These are phyloP conservation scores for Rhopalosiphum padi DNA, from an alignment of 1,140 invertebrate genomes.

Conservation along the genomic window DNA sequence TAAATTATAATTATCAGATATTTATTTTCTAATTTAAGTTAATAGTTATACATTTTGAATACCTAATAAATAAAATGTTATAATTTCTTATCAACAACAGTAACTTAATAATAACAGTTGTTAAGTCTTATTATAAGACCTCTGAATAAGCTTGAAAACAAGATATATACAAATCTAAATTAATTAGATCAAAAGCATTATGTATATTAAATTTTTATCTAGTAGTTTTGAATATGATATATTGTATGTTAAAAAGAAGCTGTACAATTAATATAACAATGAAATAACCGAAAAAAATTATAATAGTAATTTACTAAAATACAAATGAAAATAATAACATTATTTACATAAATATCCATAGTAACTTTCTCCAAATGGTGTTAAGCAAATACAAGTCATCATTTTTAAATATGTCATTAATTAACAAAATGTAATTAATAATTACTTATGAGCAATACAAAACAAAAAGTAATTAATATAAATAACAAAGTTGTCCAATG, in stretches of 20 bases:
- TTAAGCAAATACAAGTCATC: neutral
- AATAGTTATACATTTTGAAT: neutral
- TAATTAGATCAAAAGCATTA: neutral
- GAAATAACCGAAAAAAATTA: neutral
- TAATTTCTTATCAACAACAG: neutral
- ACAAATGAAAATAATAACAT: neutral
- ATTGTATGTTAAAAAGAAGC: neutral
- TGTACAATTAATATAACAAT: neutral
- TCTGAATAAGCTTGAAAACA: neutral
- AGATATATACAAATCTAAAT: constrained; percentile 12
- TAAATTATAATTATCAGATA: constrained; percentile 1
- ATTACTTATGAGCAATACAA: neutral
- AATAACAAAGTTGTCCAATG: neutral
- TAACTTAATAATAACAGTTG: neutral
- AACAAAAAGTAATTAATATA: neutral
- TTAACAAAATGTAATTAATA: neutral
- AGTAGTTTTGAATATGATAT: neutral
- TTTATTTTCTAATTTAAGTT: neutral
- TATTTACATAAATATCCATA: constrained; percentile 12
- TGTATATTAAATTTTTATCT: neutral
- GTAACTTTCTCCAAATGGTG: neutral
- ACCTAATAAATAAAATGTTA: neutral
- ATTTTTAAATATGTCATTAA: neutral
- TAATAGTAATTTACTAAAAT: neutral
- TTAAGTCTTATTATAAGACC: neutral